phyloP scores from a whole-genome alignment of 2,888 invertebrate species.

The Eupithecia insigniata region DNA sequence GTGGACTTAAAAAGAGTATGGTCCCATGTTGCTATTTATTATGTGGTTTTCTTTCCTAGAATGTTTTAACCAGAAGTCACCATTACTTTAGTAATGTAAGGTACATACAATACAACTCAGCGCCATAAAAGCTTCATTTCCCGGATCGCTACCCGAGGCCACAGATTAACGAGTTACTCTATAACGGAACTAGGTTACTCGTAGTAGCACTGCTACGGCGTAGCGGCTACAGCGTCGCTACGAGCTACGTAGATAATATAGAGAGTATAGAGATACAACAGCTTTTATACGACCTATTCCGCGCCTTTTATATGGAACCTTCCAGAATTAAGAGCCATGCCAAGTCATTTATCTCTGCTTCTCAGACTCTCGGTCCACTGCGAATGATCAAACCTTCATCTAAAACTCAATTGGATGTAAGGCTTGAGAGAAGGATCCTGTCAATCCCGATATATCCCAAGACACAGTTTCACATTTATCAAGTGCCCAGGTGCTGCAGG shows the following conservation, averaged over 20 bases:
- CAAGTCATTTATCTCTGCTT: conserved; percentile 11
- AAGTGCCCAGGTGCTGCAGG: conserved; percentile 58
- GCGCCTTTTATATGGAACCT: conserved; percentile 22
- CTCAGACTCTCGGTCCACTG: background rate
- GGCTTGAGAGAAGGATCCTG: conserved; percentile 34
- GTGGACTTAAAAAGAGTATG: background rate
- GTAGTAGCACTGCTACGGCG: conserved; percentile 18
- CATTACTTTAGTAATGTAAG: background rate
- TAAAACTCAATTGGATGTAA: conserved; percentile 27
- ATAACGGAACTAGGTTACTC: conserved; percentile 20
- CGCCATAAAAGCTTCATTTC: conserved; percentile 16
- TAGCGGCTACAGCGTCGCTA: conserved; percentile 29
- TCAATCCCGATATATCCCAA: conserved; percentile 45
- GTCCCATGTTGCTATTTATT: background rate
- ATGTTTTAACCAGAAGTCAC: background rate
- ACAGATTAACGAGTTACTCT: conserved; percentile 5
- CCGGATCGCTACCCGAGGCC: conserved; percentile 10
- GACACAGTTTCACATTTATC: conserved; percentile 53
- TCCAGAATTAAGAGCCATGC: conserved; percentile 13
- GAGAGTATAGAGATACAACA: conserved; percentile 10
- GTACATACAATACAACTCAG: background rate
- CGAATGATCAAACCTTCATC: conserved; percentile 14
- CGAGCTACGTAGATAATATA: too few relatives aligned
- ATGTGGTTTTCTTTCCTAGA: background rate
- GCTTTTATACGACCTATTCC: conserved; percentile 26